These are phyloP conservation scores for Caenorhabditis becei DNA, from an alignment of 2,888 invertebrate species.

Conservation along the genomic window DNA sequence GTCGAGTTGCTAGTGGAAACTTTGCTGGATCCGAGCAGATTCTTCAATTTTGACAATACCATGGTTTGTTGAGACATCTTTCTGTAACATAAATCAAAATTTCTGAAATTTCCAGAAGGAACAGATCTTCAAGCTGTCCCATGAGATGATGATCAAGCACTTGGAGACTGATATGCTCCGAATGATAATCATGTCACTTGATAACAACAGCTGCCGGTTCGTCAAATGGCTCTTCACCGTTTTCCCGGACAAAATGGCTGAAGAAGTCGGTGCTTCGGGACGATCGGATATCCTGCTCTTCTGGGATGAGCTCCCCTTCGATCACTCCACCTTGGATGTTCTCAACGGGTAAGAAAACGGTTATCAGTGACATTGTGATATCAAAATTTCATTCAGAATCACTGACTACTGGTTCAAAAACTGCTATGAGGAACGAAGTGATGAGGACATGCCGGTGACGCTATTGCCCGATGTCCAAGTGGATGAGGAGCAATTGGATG, in stretches of 20 bases:
- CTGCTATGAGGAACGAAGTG: no score
- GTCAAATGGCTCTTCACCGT: not conserved
- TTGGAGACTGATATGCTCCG: not conserved
- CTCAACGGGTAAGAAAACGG: no score
- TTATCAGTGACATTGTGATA: no score
- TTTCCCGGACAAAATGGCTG: not conserved
- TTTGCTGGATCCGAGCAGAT: constrained; percentile 3
- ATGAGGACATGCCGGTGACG: no score
- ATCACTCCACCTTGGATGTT: no score
- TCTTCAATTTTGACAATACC: constrained; percentile 3
- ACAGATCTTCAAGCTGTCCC: not conserved
- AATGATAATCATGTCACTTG: constrained; percentile 13
- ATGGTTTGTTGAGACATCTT: constrained; percentile 3
- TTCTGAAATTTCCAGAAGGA: constrained; percentile 14
- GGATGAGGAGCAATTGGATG: no score
- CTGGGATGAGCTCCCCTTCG: no score
- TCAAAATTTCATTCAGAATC: no score
- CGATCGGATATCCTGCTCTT: constrained; percentile 16
- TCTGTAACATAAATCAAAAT: not conserved
- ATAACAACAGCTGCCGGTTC: not conserved
- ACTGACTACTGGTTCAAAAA: no score
- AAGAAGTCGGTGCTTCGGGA: not conserved
- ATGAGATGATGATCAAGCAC: not conserved
- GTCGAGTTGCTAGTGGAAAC: not conserved
- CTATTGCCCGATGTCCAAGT: no score